Base-by-base conservation (phyloP, 2,797 vertebrate species). In the Kryptopterus vitreolus region DNA sequence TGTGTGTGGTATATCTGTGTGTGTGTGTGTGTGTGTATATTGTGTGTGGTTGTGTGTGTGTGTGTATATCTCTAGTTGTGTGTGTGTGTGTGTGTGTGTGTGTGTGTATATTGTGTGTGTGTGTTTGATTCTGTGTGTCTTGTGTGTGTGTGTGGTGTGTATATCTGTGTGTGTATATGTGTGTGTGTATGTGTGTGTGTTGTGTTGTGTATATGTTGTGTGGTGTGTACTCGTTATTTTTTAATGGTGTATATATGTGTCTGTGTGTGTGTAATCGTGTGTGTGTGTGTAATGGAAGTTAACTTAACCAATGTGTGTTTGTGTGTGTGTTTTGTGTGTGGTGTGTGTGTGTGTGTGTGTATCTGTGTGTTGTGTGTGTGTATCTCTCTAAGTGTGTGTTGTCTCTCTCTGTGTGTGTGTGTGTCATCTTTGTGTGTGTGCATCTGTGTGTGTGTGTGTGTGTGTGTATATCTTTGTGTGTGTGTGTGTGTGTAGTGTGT, bases 341-440 rank as follows among this genome's bases (percentile, higher is more conserved):
- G 38, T 15, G 84, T 82, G 76, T 43, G 88, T 89, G 91, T 85
- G 78, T n/a, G n/a, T n/a, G 87, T 43, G 38, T 43, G 38, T 43
- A 10, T 43, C 6, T 38, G 38, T 15, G 84, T 82, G 76, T n/a
- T 43, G 88, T 89, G 91, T 85, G 78, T n/a, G n/a, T n/a, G 87
- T 43, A 10, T 43, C n/a, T n/a, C n/a, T n/a, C n/a, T n/a, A n/a
- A n/a, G 38, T 43, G 38, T 43, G 38, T 38, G 38, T n/a, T n/a
- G n/a, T n/a, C n/a, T n/a, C n/a, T n/a, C n/a, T n/a, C n/a, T 15
- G 84, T 82, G 76, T 43, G 88, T 89, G 91, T 85, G 78, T n/a
- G n/a, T n/a, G 87, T 88, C 93, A 93, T 92, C 91, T 86, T 90
- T 43, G 38, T 43, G 38, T 43, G 38, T 43, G 38, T 38, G 38